These are phyloP conservation scores for Varanus komodoensis DNA, from an alignment of 2,113 vertebrate species.

Conservation along the genomic window DNA sequence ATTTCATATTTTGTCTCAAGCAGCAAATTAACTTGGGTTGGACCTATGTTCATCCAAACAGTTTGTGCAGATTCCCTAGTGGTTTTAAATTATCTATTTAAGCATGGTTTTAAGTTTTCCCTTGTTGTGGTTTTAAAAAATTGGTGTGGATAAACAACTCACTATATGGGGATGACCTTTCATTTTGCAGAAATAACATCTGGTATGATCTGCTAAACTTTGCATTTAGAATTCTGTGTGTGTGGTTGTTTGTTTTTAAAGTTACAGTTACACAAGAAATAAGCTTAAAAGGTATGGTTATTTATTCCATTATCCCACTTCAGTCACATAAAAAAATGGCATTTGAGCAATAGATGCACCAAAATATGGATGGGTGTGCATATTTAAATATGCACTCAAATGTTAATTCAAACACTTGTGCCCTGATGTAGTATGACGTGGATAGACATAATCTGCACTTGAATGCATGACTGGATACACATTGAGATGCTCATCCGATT, in stretches of 20 bases:
- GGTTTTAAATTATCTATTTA: not conserved
- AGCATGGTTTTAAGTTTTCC: not conserved
- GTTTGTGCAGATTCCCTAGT: not conserved
- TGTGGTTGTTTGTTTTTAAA: too few species aligned
- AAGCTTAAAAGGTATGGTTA: not conserved
- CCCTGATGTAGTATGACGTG: not conserved
- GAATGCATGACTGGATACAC: too few species aligned
- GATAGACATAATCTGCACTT: not conserved
- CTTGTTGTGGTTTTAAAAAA: not conserved
- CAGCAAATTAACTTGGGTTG: too few species aligned
- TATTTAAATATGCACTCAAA: not conserved
- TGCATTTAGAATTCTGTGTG: not conserved
- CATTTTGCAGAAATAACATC: not conserved
- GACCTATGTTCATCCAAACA: not conserved
- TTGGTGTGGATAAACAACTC: not conserved
- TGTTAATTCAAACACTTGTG: not conserved
- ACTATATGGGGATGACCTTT: not conserved
- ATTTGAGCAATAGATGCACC: not conserved
- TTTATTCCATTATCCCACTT: not conserved
- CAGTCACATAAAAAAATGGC: too few species aligned
- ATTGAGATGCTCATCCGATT: not conserved
- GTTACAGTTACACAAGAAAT: not conserved
- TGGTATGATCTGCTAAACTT: too few species aligned
- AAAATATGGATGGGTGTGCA: not conserved
- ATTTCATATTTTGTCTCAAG: too few species aligned